phyloP scores from a whole-genome alignment of 2,888 invertebrate species.

The Acronicta aceris region DNA sequence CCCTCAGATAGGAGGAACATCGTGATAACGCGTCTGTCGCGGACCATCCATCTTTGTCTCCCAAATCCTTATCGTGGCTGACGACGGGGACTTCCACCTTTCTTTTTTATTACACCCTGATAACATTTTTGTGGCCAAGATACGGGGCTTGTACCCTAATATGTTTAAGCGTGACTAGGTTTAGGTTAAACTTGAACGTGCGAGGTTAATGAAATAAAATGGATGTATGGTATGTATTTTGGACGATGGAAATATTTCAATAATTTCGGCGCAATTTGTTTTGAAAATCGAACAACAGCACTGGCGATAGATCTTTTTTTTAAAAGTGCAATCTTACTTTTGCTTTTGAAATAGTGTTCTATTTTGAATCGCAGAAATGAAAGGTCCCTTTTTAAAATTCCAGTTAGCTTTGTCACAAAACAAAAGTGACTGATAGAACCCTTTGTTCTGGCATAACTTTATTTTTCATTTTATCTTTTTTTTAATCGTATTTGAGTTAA shows the following conservation, averaged over 20 bases:
- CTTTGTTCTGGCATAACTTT: constrained; percentile 52
- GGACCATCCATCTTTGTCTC: constrained; percentile 73
- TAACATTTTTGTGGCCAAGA: constrained; percentile 41
- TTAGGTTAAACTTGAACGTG: neutral
- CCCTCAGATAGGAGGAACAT: constrained; percentile 46
- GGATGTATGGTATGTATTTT: too few relatives aligned
- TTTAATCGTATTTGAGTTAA: constrained; percentile 40
- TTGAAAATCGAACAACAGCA: too few relatives aligned
- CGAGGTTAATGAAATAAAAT: too few relatives aligned
- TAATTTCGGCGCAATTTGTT: too few relatives aligned
- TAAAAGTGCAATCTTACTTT: too few relatives aligned
- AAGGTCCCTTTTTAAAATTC: neutral
- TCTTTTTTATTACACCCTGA: constrained; percentile 44
- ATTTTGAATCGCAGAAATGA: too few relatives aligned
- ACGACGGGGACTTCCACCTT: constrained; percentile 47
- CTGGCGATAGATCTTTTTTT: too few relatives aligned
- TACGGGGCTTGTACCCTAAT: constrained; percentile 12
- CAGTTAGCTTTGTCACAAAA: neutral
- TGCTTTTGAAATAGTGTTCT: too few relatives aligned
- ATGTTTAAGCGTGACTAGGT: constrained; percentile 19
- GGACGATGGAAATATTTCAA: too few relatives aligned
- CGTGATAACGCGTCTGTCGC: constrained; percentile 56
- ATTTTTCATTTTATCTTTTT: constrained; percentile 49
- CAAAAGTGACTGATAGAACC: constrained; percentile 19
- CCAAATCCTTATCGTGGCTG: constrained; percentile 63